Evolutionary conservation across 2,888 invertebrate genomes (phyloP).

Genomic region (Adelphocoris suturalis): DNA sequence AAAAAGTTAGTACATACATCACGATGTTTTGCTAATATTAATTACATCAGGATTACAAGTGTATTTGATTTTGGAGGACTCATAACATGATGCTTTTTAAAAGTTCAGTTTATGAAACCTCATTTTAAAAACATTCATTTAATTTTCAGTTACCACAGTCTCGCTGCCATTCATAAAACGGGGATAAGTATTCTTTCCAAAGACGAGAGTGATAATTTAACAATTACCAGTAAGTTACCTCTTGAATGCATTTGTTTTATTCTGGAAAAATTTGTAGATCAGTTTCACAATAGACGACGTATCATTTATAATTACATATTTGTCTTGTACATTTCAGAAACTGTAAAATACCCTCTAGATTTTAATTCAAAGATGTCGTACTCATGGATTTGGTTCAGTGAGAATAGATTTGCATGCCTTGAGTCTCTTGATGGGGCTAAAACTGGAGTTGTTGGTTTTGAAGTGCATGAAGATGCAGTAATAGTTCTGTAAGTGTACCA

Average conservation of each 20-base stretch:
- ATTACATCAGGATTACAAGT: no score
- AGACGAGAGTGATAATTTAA: slow-evolving; percentile 26
- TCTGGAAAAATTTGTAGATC: no score
- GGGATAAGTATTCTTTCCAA: slow-evolving; percentile 7
- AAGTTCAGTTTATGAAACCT: no score
- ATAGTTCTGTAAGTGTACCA: not conserved
- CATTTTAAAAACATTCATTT: not conserved
- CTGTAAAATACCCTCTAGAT: not conserved
- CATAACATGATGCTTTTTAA: no score
- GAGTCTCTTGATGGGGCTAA: not conserved
- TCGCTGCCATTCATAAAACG: slow-evolving; percentile 22
- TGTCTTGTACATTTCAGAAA: not conserved
- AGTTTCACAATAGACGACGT: no score
- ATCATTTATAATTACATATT: not conserved
- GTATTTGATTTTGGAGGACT: no score
- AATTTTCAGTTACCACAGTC: slow-evolving; percentile 33
- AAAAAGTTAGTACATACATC: slow-evolving; percentile 2
- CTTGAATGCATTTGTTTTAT: no score
- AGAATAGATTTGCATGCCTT: slow-evolving; percentile 41
- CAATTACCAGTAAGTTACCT: slow-evolving; percentile 22
- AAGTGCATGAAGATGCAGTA: not conserved
- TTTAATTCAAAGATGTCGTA: not conserved
- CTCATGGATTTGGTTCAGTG: slow-evolving; percentile 49
- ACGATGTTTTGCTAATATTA: no score
- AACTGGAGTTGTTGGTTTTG: not conserved